A percentile compares a stretch with the other conserved stretches of the same genome.
phyloP scores from a whole-genome alignment of 2,113 vertebrate genomes.

The Haplochromis burtoni region DNA sequence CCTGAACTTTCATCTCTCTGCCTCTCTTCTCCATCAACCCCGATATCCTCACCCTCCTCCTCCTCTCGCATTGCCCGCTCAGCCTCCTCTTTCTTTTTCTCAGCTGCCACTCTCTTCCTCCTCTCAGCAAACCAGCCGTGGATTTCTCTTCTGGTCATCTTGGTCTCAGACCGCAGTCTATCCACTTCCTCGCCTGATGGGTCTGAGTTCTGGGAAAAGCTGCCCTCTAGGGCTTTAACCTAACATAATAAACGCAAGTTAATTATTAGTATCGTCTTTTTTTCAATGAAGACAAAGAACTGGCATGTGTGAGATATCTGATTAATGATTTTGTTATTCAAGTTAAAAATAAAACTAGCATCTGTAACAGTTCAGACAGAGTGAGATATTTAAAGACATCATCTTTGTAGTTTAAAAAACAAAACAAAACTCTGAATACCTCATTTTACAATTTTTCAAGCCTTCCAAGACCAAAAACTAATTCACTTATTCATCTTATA shows the following conservation, averaged over 20 bases:
- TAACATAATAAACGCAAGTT: not conserved
- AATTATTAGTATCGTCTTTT: not conserved
- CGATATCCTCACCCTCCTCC: constrained; percentile 30
- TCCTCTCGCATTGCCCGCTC: constrained; percentile 65
- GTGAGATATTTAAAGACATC: not conserved
- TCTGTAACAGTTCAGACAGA: not conserved
- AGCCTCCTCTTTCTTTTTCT: constrained; percentile 74
- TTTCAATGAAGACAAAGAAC: not conserved
- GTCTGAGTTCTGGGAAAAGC: constrained; percentile 80
- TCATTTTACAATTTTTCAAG: not conserved
- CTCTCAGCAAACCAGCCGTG: constrained; percentile 93
- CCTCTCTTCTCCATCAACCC: constrained; percentile 59
- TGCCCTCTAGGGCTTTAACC: constrained; percentile 80
- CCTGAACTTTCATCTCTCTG: constrained; percentile 70
- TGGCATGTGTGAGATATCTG: not conserved
- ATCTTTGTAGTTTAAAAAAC: not conserved
- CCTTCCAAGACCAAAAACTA: not conserved
- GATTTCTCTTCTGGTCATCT: constrained; percentile 96
- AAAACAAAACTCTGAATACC: not conserved
- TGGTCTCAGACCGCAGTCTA: constrained; percentile 85
- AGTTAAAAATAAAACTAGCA: not conserved
- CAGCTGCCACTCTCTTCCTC: constrained; percentile 76
- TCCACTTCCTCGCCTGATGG: constrained; percentile 87
- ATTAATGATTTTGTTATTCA: not conserved
- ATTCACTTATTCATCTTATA: not conserved